A percentile compares a stretch with the other conserved stretches of the same genome.
These are phyloP conservation scores for Nixonia krombeini DNA, from an alignment of 1,140 invertebrate genomes.

Conservation along the genomic window DNA sequence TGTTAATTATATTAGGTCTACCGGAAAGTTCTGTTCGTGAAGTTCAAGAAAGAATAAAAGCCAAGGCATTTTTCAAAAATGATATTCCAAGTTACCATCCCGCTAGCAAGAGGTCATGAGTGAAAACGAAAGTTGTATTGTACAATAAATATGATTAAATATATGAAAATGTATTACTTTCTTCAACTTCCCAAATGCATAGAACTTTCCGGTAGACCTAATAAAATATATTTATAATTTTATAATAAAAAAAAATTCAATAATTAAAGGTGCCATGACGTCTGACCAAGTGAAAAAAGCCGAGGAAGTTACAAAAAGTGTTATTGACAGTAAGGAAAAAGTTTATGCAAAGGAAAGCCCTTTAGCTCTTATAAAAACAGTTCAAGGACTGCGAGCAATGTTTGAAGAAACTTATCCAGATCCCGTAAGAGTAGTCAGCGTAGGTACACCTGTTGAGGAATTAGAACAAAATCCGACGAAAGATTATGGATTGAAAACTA, in stretches of 20 bases:
- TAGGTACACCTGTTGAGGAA: constrained; percentile 93
- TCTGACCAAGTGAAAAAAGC: constrained; percentile 87
- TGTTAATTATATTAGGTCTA: too few relatives aligned
- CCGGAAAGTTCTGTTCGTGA: too few relatives aligned
- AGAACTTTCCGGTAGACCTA: too few relatives aligned
- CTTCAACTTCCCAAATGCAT: too few relatives aligned
- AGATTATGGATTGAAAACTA: constrained; percentile 84
- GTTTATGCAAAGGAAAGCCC: constrained; percentile 94
- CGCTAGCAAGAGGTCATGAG: too few relatives aligned
- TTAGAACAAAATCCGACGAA: constrained; percentile 89
- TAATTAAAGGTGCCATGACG: constrained; percentile 81
- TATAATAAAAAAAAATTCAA: not conserved
- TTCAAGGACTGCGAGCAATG: constrained; percentile 96
- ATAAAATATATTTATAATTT: not conserved
- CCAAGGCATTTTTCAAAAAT: too few relatives aligned
- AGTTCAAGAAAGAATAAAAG: too few relatives aligned
- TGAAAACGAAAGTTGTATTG: too few relatives aligned
- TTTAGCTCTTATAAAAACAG: constrained; percentile 88
- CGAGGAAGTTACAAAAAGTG: constrained; percentile 84
- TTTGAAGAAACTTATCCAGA: constrained; percentile 99
- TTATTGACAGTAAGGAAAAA: constrained; percentile 84
- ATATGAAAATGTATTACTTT: too few relatives aligned
- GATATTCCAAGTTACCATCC: too few relatives aligned
- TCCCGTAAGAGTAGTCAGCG: constrained; percentile 95
- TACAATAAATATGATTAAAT: too few relatives aligned